A percentile compares a stretch with the other conserved stretches of the same genome.
Conservation (phyloP, 2,797 vertebrate genomes). For the Peromyscus melanophrys region DNA sequence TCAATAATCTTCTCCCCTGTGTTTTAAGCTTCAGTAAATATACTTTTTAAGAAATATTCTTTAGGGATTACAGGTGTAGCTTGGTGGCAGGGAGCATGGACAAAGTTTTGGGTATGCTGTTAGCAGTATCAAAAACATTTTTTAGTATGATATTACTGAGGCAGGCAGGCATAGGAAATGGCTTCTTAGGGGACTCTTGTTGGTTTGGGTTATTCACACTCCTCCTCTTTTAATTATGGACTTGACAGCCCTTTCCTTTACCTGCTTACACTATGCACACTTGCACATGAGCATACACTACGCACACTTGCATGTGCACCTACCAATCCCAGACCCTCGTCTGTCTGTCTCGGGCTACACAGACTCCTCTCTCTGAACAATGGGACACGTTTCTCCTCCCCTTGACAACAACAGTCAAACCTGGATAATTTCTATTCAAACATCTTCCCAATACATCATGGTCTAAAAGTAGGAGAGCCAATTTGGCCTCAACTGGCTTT, state of each 20-base stretch:
- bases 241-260: not conserved
- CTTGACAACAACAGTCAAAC: not conserved
- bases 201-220: not conserved
- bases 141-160: not conserved
- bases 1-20: not conserved
- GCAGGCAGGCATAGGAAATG: not conserved
- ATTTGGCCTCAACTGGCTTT: not conserved
- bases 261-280: not conserved
- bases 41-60: not conserved
- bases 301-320: not conserved
- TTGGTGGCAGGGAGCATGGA: not conserved
- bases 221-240: not conserved
- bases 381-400: not conserved
- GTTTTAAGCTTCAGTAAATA: conserved; percentile 41
- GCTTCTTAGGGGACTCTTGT: too few species aligned
- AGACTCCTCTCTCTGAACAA: not conserved
- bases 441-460: not conserved
- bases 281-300: too few species aligned
- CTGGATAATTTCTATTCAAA: not conserved
- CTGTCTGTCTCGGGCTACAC: not conserved
- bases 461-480: not conserved
- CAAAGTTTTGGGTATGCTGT: not conserved
- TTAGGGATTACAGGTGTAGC: too few species aligned
- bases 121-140: not conserved
- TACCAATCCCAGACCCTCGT: too few species aligned